Conservation (phyloP, 2,113 vertebrate genomes). For the Leuciscus idus region DNA sequence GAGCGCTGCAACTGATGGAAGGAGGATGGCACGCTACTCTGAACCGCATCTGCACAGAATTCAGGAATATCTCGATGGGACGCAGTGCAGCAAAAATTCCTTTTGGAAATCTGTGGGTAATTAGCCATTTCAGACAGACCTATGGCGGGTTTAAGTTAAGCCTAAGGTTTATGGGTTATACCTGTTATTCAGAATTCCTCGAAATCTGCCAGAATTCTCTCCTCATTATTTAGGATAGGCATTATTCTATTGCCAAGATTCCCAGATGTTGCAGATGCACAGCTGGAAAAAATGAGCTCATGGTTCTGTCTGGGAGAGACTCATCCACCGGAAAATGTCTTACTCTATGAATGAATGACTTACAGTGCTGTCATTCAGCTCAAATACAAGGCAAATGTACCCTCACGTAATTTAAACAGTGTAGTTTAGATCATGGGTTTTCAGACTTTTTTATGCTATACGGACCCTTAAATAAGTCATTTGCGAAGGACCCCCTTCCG, state of each 20-base stretch:
- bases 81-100: neutral
- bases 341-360: constrained; percentile 30
- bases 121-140: constrained; percentile 18
- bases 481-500: neutral
- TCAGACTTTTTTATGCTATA: neutral
- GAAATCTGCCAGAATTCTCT: constrained; percentile 51
- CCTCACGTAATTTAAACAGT: neutral
- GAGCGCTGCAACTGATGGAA: constrained; percentile 65
- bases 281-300: constrained; percentile 54
- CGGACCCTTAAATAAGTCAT: neutral
- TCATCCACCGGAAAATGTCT: constrained; percentile 29
- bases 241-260: constrained; percentile 32
- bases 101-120: neutral
- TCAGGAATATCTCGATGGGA: constrained; percentile 22
- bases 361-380: constrained; percentile 8
- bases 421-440: neutral
- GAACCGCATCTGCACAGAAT: neutral
- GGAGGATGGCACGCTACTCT: neutral
- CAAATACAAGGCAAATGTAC: neutral
- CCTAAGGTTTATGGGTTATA: constrained; percentile 37
- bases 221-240: constrained; percentile 57
- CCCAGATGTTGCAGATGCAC: constrained; percentile 57
- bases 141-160: neutral
- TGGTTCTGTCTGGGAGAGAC: constrained; percentile 15
- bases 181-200: constrained; percentile 46